phyloP scores from a whole-genome alignment of 1,140 invertebrate genomes.

The Phymastichus coffea region DNA sequence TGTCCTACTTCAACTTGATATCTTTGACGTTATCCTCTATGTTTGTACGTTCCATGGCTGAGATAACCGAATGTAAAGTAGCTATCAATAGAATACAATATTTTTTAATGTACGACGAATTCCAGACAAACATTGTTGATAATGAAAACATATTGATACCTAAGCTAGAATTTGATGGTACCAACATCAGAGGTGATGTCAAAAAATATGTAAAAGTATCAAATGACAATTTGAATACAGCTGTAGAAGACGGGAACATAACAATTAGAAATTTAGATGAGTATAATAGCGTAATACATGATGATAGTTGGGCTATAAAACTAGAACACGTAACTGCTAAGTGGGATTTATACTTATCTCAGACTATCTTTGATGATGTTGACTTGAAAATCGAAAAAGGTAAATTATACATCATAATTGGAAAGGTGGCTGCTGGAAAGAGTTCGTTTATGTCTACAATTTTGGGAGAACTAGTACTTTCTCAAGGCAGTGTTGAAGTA shows the following conservation, averaged over 20 bases:
- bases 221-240: too few relatives aligned
- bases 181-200: too few relatives aligned
- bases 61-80: constrained; percentile 60
- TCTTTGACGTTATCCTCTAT: constrained; percentile 64
- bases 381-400: constrained; percentile 58
- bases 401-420: constrained; percentile 63
- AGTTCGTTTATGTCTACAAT: constrained; percentile 65
- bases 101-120: constrained; percentile 57
- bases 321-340: constrained; percentile 56
- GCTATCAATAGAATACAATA: constrained; percentile 59
- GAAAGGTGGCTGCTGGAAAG: constrained; percentile 67
- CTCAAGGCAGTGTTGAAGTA: constrained; percentile 60
- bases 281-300: not conserved
- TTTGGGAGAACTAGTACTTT: constrained; percentile 64
- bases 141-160: not conserved
- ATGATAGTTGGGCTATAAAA: constrained; percentile 42
- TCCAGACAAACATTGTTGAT: constrained; percentile 13
- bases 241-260: not conserved
- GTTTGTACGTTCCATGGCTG: constrained; percentile 67
- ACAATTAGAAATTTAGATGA: not conserved
- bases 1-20: constrained; percentile 64
- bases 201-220: too few relatives aligned
- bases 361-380: constrained; percentile 57
- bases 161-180: too few relatives aligned
- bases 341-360: constrained; percentile 49